phyloP scores from a whole-genome alignment of 2,797 vertebrate species.

The Amniataba percoides region DNA sequence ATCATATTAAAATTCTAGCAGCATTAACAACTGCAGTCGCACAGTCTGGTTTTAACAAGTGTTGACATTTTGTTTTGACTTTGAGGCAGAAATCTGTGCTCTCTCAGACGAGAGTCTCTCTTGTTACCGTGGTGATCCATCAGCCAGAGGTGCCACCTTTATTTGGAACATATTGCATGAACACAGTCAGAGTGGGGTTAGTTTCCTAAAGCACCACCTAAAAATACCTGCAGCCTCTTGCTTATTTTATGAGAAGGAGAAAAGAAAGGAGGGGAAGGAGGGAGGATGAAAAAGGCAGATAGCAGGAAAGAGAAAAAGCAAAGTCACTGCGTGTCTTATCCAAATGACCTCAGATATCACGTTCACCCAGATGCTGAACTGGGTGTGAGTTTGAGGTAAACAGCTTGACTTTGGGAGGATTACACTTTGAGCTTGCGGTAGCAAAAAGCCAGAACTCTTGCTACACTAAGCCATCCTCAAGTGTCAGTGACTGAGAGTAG shows the following conservation, averaged over 20 bases:
- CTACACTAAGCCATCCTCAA: slow-evolving; percentile 40
- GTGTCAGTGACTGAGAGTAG: slow-evolving; percentile 39
- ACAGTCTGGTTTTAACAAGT: not conserved
- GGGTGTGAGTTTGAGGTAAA: slow-evolving; percentile 47
- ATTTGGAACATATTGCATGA: slow-evolving; percentile 44
- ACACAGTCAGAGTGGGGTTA: slow-evolving; percentile 27
- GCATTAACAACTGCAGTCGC: not conserved
- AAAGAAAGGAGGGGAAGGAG: slow-evolving; percentile 16
- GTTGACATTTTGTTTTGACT: not conserved
- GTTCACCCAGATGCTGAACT: slow-evolving; percentile 60
- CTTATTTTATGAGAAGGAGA: slow-evolving; percentile 21
- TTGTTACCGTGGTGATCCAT: slow-evolving; percentile 44
- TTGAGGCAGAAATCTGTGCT: not conserved
- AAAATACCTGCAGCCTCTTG: slow-evolving; percentile 45
- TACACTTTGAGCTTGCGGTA: slow-evolving; percentile 44
- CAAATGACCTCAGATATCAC: slow-evolving; percentile 61
- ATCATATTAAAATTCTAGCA: not conserved
- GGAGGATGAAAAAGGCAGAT: slow-evolving; percentile 6
- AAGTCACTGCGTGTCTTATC: slow-evolving; percentile 55
- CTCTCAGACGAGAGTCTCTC: slow-evolving; percentile 10
- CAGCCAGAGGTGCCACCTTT: slow-evolving; percentile 44
- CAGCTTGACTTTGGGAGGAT: slow-evolving; percentile 63
- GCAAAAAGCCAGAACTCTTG: slow-evolving; percentile 39
- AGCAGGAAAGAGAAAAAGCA: slow-evolving; percentile 36
- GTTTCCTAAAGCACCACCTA: slow-evolving; percentile 31